Evolutionary conservation across 2,888 invertebrate species (phyloP).

Genomic region (Agrochola lychnidis): DNA sequence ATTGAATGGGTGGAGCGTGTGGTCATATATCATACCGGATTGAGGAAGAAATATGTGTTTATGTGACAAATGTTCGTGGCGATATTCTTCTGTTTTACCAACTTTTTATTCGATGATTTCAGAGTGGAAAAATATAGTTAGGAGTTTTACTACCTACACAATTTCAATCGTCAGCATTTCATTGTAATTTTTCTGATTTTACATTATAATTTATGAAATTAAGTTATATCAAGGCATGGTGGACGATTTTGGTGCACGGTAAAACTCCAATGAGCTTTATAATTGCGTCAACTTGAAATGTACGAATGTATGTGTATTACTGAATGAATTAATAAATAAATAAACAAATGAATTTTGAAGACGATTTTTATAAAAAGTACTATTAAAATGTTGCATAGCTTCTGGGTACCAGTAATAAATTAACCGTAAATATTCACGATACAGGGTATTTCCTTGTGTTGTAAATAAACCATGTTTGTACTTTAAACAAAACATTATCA

Average conservation of each 20-base stretch:
- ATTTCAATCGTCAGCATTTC: too few species aligned
- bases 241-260: too few species aligned
- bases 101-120: constrained; percentile 6
- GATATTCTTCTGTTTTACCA: constrained; percentile 4
- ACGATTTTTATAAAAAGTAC: not conserved
- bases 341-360: not conserved
- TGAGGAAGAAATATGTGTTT: constrained; percentile 50
- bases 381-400: not conserved
- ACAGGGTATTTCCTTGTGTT: not conserved
- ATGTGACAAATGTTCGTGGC: constrained; percentile 28
- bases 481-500: too few species aligned
- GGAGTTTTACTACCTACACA: not conserved
- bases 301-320: too few species aligned
- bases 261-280: too few species aligned
- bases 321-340: too few species aligned
- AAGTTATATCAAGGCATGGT: too few species aligned
- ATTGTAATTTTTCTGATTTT: too few species aligned
- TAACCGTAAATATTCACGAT: too few species aligned
- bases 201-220: too few species aligned
- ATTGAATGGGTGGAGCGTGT: constrained; percentile 38
- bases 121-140: too few species aligned
- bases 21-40: constrained; percentile 50
- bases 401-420: not conserved
- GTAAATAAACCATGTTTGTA: not conserved
- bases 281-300: too few species aligned